These are phyloP conservation scores for Poecilia latipinna DNA, from an alignment of 2,113 vertebrate genomes.

Conservation along the genomic window DNA sequence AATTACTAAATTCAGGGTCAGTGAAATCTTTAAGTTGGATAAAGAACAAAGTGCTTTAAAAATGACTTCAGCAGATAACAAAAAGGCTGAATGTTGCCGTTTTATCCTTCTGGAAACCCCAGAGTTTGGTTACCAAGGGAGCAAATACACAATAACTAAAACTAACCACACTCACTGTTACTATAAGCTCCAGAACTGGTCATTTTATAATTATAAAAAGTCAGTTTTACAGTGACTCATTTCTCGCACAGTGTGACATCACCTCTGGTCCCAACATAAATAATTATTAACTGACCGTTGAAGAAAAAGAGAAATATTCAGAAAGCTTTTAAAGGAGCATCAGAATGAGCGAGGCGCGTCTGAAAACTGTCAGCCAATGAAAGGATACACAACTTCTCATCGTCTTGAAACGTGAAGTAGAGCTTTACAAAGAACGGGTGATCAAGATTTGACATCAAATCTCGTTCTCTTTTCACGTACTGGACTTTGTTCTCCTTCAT, in stretches of 20 bases:
- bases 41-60: background rate
- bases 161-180: background rate
- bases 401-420: slow-evolving; percentile 99
- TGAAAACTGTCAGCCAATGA: slow-evolving; percentile 14
- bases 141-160: background rate
- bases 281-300: background rate
- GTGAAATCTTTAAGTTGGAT: background rate
- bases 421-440: slow-evolving; percentile 99
- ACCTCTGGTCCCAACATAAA: background rate
- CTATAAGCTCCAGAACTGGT: background rate
- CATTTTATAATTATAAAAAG: background rate
- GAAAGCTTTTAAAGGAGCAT: background rate
- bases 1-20: background rate
- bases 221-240: background rate
- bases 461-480: slow-evolving; percentile 96
- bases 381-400: slow-evolving; percentile 99
- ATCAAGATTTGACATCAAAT: slow-evolving; percentile 97
- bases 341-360: background rate
- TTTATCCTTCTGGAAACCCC: background rate
- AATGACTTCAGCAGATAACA: background rate
- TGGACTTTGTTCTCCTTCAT: slow-evolving; percentile 99
- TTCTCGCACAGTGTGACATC: background rate
- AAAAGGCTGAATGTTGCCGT: background rate
- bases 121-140: background rate
- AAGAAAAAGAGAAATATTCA: background rate